Evolutionary conservation across 37 sponge, comb jelly and placozoan species (phyloP), one percentile per base, ranked within the genome.

Genomic region (Amphimedon queenslandica): DNA sequence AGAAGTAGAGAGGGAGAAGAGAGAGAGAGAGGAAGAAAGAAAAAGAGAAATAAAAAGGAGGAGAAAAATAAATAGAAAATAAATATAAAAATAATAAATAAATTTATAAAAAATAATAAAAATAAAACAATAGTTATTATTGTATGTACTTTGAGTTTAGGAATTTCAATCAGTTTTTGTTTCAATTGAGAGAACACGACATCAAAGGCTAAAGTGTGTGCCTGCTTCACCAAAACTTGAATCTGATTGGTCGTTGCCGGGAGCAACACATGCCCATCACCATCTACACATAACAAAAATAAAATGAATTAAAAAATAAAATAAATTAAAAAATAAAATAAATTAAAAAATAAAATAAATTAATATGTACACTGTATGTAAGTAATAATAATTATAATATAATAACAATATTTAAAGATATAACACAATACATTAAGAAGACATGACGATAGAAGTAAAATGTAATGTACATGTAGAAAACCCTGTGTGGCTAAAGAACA

Each of bases 201-300:
- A 47, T 90, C 87, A 85, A 90, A 93, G 0, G 90, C 93, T 58
- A 93, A 81, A 0, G 61, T 71, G 74, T 93, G 91, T 23, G 77
- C 77, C 23, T 51, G 57, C 32, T 89, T 82, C 40, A 80, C 89
- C 38, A 93, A 66, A 5, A 61, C 28, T 13, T 79, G 58, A 42
- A 85, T 70, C 33, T 71, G 79, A 58, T 61, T 74, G 43, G 28
- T 63, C 21, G 71, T 35, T 5, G 64, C 25, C 31, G 51, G 55
- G 23, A 86, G 41, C 66, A 82, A 32, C 32, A 5, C 56, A 8
- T 27, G 56, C 43, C 75, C 90, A 30, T 64, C 77, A 23, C 80
- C 80, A 35, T 33, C 90, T 84, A 63, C 24, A 57, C 37, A 3
- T 25, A 60, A 47, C 28, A 60, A n/a, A 6, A 60, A n/a, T n/a